Percentiles rank a stretch among this genome's conserved stretches.
Evolutionary conservation across 2,113 vertebrate species (phyloP).

Genomic region (Nipponia nippon): DNA sequence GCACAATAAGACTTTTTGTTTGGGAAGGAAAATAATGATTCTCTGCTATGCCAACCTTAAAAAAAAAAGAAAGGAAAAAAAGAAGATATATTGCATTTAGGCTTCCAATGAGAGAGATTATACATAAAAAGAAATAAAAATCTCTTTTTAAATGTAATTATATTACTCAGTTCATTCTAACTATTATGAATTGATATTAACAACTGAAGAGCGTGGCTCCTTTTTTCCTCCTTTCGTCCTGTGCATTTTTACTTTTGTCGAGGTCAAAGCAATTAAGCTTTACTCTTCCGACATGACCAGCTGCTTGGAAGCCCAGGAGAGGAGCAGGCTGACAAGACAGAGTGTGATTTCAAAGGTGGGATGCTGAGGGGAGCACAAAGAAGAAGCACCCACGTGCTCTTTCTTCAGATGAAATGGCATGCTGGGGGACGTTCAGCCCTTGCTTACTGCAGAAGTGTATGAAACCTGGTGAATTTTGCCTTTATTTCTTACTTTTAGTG

Average conservation of each 20-base stretch:
- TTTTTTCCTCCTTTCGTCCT: neutral
- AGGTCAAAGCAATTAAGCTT: slow-evolving; percentile 9
- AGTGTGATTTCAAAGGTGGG: neutral
- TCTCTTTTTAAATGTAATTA: neutral
- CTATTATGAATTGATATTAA: neutral
- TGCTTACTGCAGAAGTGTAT: neutral
- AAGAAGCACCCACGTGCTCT: neutral
- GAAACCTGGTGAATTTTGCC: neutral
- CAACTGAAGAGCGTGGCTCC: neutral
- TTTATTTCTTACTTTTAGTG: neutral
- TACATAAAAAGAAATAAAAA: neutral
- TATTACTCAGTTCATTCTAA: neutral
- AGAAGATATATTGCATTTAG: neutral
- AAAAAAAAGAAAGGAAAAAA: neutral
- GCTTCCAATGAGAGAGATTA: neutral
- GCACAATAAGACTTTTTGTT: neutral
- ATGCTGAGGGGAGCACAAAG: neutral
- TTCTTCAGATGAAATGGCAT: neutral
- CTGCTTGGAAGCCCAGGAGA: neutral
- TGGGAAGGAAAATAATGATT: neutral
- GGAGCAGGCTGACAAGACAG: neutral
- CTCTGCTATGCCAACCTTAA: neutral
- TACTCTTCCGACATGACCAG: neutral
- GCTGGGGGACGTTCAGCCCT: neutral
- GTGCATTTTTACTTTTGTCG: neutral